Base-by-base conservation (phyloP, 2,888 invertebrate genomes). In the Aspidapion aeneum region DNA sequence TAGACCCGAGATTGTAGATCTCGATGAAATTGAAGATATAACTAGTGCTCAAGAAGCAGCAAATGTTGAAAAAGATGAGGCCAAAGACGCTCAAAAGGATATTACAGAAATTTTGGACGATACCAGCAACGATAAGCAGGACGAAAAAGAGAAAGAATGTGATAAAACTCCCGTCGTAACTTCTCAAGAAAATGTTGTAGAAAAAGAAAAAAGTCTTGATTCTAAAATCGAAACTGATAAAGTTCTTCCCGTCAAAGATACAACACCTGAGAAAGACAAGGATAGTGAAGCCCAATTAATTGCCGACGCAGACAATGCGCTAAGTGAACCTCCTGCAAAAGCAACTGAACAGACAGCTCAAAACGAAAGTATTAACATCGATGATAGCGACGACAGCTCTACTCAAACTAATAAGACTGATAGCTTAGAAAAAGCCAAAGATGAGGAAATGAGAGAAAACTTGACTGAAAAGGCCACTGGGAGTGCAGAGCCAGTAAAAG, bases 291-390 rank as follows among this genome's bases (percentile, higher is more conserved):
- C 35, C 12, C 5, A 35, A 35, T 35, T 35, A 35, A 35, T 35
- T 7, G 12, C 12, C 3, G 35, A 35, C 12, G 12, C 12, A 7
- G 35, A 35, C 35, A n/a, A n/a, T n/a, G n/a, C n/a, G n/a, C n/a
- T n/a, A n/a, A n/a, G n/a, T n/a, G 35, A 35, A 3, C 35, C 35
- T 7, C 35, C 3, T 3, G 12, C 12, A 12, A 35, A 35, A 35
- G 35, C 3, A 35, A 35, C 35, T 35, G 35, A 3, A 35, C n/a
- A n/a, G n/a, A 7, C 35, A 7, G 69, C 21, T 56, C 56, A 76
- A 71, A 68, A 56, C 68, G 55, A 76, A 70, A 67, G 63, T 64
- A 66, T 67, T 54, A 57, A 72, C 63, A 67, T 63, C 49, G 52
- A 72, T 70, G 48, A 61, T 54, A 68, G 64, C 52, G 62, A 64